Percentiles rank a stretch among this genome's conserved stretches.
Conservation (phyloP, 1,140 invertebrate genomes). For the Mactra quadrangularis region DNA sequence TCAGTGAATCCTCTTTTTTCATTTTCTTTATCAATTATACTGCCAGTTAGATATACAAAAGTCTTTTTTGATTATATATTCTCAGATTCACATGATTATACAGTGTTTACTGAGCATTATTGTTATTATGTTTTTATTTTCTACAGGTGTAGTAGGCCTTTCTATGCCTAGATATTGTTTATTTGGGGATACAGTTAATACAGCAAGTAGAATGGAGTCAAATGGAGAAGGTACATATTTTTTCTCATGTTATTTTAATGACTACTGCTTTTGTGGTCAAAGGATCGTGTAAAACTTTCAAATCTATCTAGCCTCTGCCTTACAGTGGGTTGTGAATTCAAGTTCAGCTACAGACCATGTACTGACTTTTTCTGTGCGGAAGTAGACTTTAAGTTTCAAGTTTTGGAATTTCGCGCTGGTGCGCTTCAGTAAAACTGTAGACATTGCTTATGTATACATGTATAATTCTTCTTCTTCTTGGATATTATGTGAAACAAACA, state of each 20-base stretch:
- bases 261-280: not conserved
- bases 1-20: too few species aligned
- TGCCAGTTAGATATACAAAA: too few species aligned
- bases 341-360: not conserved
- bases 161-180: conserved; percentile 96
- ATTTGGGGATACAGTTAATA: conserved; percentile 94
- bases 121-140: too few species aligned
- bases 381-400: not conserved
- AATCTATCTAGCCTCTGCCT: too few species aligned
- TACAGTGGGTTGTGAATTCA: not conserved
- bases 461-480: too few species aligned
- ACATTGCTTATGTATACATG: too few species aligned
- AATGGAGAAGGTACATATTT: conserved; percentile 82
- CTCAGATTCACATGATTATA: too few species aligned
- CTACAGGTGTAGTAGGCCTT: conserved; percentile 93
- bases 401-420: not conserved
- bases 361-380: not conserved
- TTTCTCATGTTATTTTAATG: not conserved
- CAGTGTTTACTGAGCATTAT: too few species aligned
- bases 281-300: not conserved
- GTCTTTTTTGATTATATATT: too few species aligned
- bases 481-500: too few species aligned
- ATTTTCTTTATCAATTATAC: too few species aligned
- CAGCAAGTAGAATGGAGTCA: conserved; percentile 96
- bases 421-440: too few species aligned